A percentile compares a stretch with the other conserved stretches of the same genome.
phyloP scores from a whole-genome alignment of 2,797 vertebrate genomes.

The Tadarida brasiliensis region DNA sequence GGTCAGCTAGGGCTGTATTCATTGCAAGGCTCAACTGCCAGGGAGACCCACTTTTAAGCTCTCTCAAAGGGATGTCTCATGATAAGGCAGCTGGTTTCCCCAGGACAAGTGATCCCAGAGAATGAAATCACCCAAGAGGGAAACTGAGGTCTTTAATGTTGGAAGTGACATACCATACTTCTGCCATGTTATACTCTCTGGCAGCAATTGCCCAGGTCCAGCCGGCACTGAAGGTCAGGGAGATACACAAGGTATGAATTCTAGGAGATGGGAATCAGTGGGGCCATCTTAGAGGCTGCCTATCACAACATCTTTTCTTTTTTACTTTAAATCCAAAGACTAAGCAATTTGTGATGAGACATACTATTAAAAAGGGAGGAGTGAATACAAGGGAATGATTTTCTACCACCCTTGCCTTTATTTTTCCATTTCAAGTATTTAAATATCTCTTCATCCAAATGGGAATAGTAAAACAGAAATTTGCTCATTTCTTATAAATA shows the following conservation, averaged over 20 bases:
- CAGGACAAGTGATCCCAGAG: not conserved
- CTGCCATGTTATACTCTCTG: not conserved
- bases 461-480: not conserved
- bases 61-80: not conserved
- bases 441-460: constrained; percentile 33
- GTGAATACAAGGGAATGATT: not conserved
- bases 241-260: not conserved
- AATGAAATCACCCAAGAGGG: not conserved
- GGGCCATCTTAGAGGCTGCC: not conserved
- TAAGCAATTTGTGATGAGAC: not conserved
- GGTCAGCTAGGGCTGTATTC: not conserved
- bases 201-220: not conserved
- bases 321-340: constrained; percentile 45
- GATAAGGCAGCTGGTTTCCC: not conserved
- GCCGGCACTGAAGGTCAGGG: not conserved
- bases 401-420: not conserved
- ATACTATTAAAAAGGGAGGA: not conserved
- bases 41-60: not conserved
- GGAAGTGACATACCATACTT: not conserved
- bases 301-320: not conserved
- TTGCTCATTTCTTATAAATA: not conserved
- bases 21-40: not conserved
- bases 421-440: constrained; percentile 32
- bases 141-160: not conserved
- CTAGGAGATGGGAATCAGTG: not conserved